These are phyloP conservation scores for Tapirus indicus DNA, from an alignment of 2,797 vertebrate species.

Conservation along the genomic window DNA sequence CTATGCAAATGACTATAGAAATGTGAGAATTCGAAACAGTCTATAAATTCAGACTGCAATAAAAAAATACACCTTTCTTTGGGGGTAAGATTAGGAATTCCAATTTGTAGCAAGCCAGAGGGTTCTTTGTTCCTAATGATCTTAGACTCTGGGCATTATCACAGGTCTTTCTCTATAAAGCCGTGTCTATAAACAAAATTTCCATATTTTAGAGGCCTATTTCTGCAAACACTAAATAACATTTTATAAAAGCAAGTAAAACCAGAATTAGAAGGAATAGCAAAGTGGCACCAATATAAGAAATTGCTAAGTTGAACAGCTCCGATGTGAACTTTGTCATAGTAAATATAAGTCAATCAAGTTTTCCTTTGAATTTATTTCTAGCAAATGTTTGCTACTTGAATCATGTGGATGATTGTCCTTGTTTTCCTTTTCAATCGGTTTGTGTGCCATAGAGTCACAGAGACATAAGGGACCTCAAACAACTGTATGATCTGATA, in stretches of 20 bases:
- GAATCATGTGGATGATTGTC: background rate
- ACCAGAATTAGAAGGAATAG: slow-evolving; percentile 34
- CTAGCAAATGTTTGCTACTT: background rate
- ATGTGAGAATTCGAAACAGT: slow-evolving; percentile 66
- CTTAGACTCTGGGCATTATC: background rate
- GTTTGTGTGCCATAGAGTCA: background rate
- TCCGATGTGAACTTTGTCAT: background rate
- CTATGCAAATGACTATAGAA: slow-evolving; percentile 51
- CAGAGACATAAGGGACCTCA: background rate
- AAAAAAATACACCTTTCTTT: slow-evolving; percentile 39
- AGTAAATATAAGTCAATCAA: background rate
- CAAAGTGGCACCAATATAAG: background rate
- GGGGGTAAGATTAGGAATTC: slow-evolving; percentile 42
- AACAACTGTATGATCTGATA: background rate
- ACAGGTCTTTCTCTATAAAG: slow-evolving; percentile 60
- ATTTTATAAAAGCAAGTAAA: slow-evolving; percentile 61
- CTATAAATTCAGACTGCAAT: slow-evolving; percentile 40
- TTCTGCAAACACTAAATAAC: slow-evolving; percentile 55
- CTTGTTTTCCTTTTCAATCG: slow-evolving; percentile 34
- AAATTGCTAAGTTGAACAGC: slow-evolving; percentile 1
- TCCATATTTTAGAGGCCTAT: slow-evolving; percentile 46
- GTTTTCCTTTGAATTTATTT: slow-evolving; percentile 42
- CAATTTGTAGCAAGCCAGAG: slow-evolving; percentile 29
- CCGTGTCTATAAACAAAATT: slow-evolving; percentile 48
- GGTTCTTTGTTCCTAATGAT: slow-evolving; percentile 59